A percentile compares a stretch with the other conserved stretches of the same genome.
Conservation (phyloP, 2,797 vertebrate genomes). For the Parauchenoglanis punctatus region DNA sequence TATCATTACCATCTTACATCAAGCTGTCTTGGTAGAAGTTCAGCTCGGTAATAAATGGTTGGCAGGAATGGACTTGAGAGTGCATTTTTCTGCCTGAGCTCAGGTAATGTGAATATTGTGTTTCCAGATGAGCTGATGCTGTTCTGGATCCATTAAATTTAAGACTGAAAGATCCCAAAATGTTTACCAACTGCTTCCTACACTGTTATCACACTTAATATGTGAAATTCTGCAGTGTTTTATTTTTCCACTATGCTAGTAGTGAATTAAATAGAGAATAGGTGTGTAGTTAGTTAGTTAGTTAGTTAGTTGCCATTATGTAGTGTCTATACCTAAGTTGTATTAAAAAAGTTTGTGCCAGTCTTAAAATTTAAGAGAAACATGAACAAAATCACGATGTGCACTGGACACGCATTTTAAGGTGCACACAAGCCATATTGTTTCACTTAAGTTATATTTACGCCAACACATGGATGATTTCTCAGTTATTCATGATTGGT, state of each 20-base stretch:
- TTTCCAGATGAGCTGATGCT: slow-evolving; percentile 69
- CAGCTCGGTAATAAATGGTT: slow-evolving; percentile 67
- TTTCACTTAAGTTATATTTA: not conserved
- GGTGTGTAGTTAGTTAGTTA: not conserved
- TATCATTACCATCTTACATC: slow-evolving; percentile 61
- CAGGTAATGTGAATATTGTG: slow-evolving; percentile 59
- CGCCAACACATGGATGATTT: not conserved
- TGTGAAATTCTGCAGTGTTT: not conserved
- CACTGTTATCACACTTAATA: not conserved
- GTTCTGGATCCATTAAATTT: slow-evolving; percentile 6
- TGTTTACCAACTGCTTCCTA: not conserved
- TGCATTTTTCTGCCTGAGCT: slow-evolving; percentile 59
- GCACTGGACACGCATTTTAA: not conserved
- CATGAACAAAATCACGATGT: not conserved
- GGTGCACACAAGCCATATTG: not conserved
- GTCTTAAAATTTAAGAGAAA: not conserved
- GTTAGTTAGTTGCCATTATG: not conserved
- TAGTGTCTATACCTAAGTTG: not conserved
- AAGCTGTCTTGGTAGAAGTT: slow-evolving; percentile 54
- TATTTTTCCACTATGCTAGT: not conserved
- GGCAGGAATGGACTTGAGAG: slow-evolving; percentile 58
- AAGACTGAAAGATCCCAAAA: not conserved
- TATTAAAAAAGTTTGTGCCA: not conserved
- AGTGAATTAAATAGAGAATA: not conserved
- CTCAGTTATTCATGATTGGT: not conserved